phyloP scores from a whole-genome alignment of 2,888 invertebrate genomes.

The Odontomyia ornata region DNA sequence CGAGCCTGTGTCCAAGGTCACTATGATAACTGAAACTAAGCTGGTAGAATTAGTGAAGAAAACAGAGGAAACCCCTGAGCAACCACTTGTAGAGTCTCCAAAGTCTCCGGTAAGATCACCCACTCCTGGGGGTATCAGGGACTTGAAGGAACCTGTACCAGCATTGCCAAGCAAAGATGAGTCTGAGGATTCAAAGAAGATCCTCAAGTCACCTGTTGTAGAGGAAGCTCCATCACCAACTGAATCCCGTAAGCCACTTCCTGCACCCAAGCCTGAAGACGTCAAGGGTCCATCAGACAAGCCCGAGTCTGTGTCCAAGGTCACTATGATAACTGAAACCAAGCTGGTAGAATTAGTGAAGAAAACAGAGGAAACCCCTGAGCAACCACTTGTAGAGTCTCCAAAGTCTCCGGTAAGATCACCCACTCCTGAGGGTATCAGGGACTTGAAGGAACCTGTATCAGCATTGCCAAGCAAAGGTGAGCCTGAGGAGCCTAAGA shows the following conservation, averaged over 20 bases:
- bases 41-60: too few species aligned
- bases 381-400: constrained; percentile 44
- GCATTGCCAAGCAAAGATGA: not conserved
- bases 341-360: not conserved
- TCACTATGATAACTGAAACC: constrained; percentile 40
- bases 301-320: not conserved
- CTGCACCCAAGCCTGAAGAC: not conserved
- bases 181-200: too few species aligned
- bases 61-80: too few species aligned
- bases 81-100: too few species aligned
- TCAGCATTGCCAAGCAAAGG: not conserved
- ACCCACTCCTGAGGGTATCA: not conserved
- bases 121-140: too few species aligned
- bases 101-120: too few species aligned
- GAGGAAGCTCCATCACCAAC: not conserved
- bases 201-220: not conserved
- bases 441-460: not conserved
- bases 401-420: not conserved
- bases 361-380: constrained; percentile 16
- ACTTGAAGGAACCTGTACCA: not conserved
- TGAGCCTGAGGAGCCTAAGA: not conserved
- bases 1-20: too few species aligned
- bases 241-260: not conserved
- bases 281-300: not conserved
- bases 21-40: too few species aligned